Conservation (phyloP, 2,797 vertebrate species). For the Chanos chanos region DNA sequence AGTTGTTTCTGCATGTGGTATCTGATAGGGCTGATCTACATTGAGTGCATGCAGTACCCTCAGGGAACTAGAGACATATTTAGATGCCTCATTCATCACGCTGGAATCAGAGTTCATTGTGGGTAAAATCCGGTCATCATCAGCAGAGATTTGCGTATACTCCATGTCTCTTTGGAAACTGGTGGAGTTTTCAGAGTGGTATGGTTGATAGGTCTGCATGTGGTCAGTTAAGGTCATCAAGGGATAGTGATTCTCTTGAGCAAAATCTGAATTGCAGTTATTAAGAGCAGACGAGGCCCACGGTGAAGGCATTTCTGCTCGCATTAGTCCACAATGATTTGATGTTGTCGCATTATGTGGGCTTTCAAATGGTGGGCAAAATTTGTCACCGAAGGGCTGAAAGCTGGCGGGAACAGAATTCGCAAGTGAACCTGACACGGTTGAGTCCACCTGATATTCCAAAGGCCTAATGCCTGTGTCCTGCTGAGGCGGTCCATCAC, state of each 20-base stretch:
- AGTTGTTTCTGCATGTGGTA: slow-evolving; percentile 58
- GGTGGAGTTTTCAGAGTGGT: slow-evolving; percentile 61
- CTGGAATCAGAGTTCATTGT: slow-evolving; percentile 63
- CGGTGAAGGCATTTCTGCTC: slow-evolving; percentile 77
- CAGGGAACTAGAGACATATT: slow-evolving; percentile 76
- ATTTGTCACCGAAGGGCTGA: slow-evolving; percentile 81
- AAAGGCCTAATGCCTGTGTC: slow-evolving; percentile 74
- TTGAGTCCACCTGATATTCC: slow-evolving; percentile 69
- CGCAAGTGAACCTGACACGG: slow-evolving; percentile 69
- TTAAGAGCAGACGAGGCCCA: slow-evolving; percentile 78
- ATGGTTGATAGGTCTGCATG: slow-evolving; percentile 58
- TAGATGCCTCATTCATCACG: slow-evolving; percentile 69
- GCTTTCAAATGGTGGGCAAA: slow-evolving; percentile 80
- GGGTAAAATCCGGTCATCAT: slow-evolving; percentile 47
- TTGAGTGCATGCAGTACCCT: slow-evolving; percentile 76
- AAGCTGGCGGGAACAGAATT: slow-evolving; percentile 78
- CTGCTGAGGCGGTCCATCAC: slow-evolving; percentile 61
- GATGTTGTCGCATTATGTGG: slow-evolving; percentile 78
- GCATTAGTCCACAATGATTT: slow-evolving; percentile 77
- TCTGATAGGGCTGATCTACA: slow-evolving; percentile 67
- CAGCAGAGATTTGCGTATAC: slow-evolving; percentile 54
- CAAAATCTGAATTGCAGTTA: slow-evolving; percentile 67
- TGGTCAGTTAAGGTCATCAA: slow-evolving; percentile 59
- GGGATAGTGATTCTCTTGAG: slow-evolving; percentile 65
- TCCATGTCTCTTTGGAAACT: slow-evolving; percentile 61